phyloP scores from a whole-genome alignment of 53 echinoderm and acorn worm species.

The Holothuria scabra region DNA sequence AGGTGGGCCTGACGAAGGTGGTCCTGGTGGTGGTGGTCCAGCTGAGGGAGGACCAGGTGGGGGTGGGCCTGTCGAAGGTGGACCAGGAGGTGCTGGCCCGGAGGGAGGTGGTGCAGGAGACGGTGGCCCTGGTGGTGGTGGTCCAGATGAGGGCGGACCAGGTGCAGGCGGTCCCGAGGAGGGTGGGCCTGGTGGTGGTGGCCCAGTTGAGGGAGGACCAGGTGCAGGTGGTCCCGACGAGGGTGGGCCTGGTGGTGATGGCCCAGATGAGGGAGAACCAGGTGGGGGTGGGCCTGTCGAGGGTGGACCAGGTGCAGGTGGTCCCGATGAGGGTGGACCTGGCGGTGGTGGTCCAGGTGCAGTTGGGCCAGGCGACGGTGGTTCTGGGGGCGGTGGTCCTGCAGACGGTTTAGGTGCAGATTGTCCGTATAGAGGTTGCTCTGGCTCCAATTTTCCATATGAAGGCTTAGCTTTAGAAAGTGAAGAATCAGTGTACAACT shows the following conservation, averaged over 20 bases:
- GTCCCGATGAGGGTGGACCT: background rate
- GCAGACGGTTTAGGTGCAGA: too few relatives aligned
- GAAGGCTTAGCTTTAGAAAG: background rate
- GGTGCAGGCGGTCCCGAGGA: conserved; percentile 3
- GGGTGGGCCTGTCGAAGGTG: background rate
- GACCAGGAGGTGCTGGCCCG: too few relatives aligned
- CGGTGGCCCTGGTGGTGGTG: background rate
- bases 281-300: background rate
- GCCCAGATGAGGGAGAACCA: background rate
- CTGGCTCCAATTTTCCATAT: background rate
- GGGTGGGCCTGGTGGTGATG: background rate
- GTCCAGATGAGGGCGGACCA: conserved; percentile 22
- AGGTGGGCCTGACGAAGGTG: background rate
- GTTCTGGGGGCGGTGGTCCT: background rate
- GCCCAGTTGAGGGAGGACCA: background rate
- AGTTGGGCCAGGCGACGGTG: background rate
- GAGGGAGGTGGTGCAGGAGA: background rate
- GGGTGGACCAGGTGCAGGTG: too few relatives aligned
- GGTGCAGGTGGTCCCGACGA: background rate
- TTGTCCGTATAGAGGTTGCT: background rate
- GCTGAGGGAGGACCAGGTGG: background rate
- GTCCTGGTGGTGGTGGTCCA: conserved; percentile 13
- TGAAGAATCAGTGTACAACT: background rate
- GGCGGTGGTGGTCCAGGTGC: background rate
- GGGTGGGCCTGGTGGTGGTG: background rate